Base-by-base conservation (phyloP, 2,113 vertebrate species). In the Serilophus lunatus region DNA sequence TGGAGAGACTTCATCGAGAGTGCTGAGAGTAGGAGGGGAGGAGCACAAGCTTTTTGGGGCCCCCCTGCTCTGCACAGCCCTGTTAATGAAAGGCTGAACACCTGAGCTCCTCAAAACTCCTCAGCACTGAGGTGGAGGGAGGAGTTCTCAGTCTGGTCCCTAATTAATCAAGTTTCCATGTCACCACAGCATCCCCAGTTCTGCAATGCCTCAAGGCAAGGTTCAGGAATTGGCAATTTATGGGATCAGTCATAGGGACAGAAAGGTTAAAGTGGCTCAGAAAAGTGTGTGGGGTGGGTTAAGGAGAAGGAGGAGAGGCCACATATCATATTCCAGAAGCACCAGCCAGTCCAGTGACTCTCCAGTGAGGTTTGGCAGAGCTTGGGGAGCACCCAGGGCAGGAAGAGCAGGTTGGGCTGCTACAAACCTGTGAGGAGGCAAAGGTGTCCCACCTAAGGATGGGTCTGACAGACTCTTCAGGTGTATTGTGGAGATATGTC, bases 391-490 rank as follows among this genome's bases (percentile, higher is more conserved):
- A 44, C 14, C 63, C 26, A 0, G 81, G 91, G 89, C 96, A 88
- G 78, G 96, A 95, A n/a, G 0, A 77, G 87, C 94, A 94, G 94
- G 93, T 94, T 66, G 84, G 53, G 75, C 44, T 69, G 91, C 94
- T 72, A 1, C 18, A 19, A 33, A 53, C 57, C 69, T 3, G 33
- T 28, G 24, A 28, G 33, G 56, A 49, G 75, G 29, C 61, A 11
- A 0, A 35, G 63, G 11, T 8, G 4, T 60, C 38, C 79, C 76
- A 33, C 23, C 42, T 8, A 14, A 38, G 75, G 49, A 13, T 0
- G 24, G 59, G 2, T 10, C 84, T 18, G 38, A 0, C 19, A 10
- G 50, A 5, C 12, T 4, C 45, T 56, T 13, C 53, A 54, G 79
- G 49, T 45, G 53, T 51, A 2, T 51, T 84, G 44, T 53, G 38